phyloP scores from a whole-genome alignment of 2,797 vertebrate species.

The Pempheris klunzingeri region DNA sequence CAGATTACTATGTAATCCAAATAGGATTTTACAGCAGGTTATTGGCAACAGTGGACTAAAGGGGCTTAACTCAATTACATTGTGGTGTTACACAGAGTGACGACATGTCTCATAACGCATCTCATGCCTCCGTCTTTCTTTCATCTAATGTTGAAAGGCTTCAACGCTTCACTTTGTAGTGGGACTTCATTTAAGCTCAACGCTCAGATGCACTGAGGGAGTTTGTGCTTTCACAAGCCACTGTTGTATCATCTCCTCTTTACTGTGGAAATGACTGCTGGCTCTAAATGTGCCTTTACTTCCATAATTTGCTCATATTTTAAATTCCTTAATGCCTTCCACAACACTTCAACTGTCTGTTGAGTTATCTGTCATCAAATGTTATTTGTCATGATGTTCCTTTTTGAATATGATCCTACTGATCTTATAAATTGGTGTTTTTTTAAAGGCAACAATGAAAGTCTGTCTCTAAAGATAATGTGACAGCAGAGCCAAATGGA shows the following conservation, averaged over 20 bases:
- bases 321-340: slow-evolving; percentile 30
- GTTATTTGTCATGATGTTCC: slow-evolving; percentile 1
- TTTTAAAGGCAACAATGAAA: slow-evolving; percentile 40
- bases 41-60: slow-evolving; percentile 17
- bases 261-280: slow-evolving; percentile 32
- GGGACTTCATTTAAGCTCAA: slow-evolving; percentile 85
- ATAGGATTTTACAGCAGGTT: slow-evolving; percentile 28
- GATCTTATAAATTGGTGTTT: slow-evolving; percentile 29
- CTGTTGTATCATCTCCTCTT: slow-evolving; percentile 37
- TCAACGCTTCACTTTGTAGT: slow-evolving; percentile 86
- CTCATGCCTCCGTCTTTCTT: slow-evolving; percentile 75
- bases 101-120: slow-evolving; percentile 49
- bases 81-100: slow-evolving; percentile 69
- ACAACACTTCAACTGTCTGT: background rate
- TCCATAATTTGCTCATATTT: slow-evolving; percentile 34
- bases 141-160: slow-evolving; percentile 83
- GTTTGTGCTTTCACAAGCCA: slow-evolving; percentile 40
- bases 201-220: slow-evolving; percentile 78
- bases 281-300: slow-evolving; percentile 38
- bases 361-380: slow-evolving; percentile 5
- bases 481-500: slow-evolving; percentile 38
- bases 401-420: slow-evolving; percentile 3
- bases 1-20: slow-evolving; percentile 20
- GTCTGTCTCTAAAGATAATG: slow-evolving; percentile 31
- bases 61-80: slow-evolving; percentile 43